These are phyloP conservation scores for Yasuhikotakia modesta DNA, from an alignment of 2,797 vertebrate species.

Conservation along the genomic window DNA sequence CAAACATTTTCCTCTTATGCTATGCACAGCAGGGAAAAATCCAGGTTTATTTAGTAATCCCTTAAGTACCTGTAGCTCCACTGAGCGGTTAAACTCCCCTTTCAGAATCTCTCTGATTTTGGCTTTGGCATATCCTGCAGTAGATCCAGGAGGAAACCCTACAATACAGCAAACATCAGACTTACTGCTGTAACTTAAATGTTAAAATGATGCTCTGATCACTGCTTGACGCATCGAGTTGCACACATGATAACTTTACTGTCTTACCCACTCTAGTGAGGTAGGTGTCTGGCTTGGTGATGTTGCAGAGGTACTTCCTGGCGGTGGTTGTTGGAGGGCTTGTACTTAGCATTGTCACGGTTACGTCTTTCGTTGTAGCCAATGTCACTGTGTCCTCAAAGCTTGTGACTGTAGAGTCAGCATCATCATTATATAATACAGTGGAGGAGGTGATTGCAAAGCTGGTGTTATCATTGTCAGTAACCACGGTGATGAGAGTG, in stretches of 20 bases:
- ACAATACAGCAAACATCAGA: slow-evolving; percentile 18
- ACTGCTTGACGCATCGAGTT: background rate
- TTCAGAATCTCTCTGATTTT: slow-evolving; percentile 87
- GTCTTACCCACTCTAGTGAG: slow-evolving; percentile 85
- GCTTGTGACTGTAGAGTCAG: slow-evolving; percentile 60
- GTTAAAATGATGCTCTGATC: too few relatives aligned
- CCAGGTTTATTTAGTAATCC: background rate
- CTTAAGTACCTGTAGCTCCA: slow-evolving; percentile 89
- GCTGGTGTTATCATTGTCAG: slow-evolving; percentile 64
- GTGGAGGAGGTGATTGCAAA: slow-evolving; percentile 58
- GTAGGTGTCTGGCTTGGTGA: slow-evolving; percentile 80
- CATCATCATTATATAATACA: slow-evolving; percentile 59
- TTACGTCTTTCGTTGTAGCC: slow-evolving; percentile 56
- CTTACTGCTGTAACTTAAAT: too few relatives aligned
- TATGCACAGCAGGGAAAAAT: background rate
- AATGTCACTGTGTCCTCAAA: slow-evolving; percentile 41
- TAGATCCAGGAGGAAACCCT: slow-evolving; percentile 86
- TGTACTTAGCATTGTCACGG: slow-evolving; percentile 59
- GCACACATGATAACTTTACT: background rate
- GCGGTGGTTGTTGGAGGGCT: slow-evolving; percentile 67
- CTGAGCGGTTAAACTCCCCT: slow-evolving; percentile 83
- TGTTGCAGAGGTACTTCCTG: slow-evolving; percentile 84
- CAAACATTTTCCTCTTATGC: too few relatives aligned
- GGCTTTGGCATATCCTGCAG: slow-evolving; percentile 85
- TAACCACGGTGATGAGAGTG: slow-evolving; percentile 7